Evolutionary conservation across 2,888 invertebrate species (phyloP).

Genomic region (Acheta domesticus): DNA sequence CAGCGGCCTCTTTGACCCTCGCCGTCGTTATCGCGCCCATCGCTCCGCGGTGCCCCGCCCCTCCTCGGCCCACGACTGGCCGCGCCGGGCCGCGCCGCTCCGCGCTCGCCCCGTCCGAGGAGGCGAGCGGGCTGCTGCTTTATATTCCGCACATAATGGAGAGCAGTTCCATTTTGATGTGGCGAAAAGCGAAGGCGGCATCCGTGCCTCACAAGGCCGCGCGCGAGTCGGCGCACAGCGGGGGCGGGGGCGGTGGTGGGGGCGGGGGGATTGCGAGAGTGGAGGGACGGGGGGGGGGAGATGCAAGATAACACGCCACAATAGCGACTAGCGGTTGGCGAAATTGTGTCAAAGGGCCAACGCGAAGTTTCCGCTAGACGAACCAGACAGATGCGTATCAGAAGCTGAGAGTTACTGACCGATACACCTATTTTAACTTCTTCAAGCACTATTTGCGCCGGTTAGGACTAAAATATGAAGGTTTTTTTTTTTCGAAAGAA

Average conservation of each 20-base stretch:
- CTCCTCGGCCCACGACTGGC: background rate
- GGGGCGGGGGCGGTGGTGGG: background rate
- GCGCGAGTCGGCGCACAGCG: no score
- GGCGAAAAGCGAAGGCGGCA: background rate
- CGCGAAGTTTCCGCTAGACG: background rate
- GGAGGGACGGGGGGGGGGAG: background rate
- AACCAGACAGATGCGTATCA: no score
- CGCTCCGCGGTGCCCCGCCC: background rate
- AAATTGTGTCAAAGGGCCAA: background rate
- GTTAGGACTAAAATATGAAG: no score
- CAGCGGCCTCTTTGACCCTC: background rate
- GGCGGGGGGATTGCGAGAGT: background rate
- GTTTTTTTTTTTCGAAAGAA: no score
- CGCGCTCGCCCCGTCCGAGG: background rate
- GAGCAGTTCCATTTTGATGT: conserved; percentile 1
- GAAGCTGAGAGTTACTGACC: no score
- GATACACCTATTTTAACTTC: no score
- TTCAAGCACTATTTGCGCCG: no score
- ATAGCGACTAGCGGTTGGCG: background rate
- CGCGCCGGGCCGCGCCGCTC: background rate
- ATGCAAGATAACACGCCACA: background rate
- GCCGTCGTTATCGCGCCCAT: background rate
- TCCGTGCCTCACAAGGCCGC: background rate
- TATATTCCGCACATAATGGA: conserved; percentile 8
- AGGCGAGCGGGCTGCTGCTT: background rate